Evolutionary conservation across 2,797 vertebrate species (phyloP).

Genomic region (Galagoides demidoff): DNA sequence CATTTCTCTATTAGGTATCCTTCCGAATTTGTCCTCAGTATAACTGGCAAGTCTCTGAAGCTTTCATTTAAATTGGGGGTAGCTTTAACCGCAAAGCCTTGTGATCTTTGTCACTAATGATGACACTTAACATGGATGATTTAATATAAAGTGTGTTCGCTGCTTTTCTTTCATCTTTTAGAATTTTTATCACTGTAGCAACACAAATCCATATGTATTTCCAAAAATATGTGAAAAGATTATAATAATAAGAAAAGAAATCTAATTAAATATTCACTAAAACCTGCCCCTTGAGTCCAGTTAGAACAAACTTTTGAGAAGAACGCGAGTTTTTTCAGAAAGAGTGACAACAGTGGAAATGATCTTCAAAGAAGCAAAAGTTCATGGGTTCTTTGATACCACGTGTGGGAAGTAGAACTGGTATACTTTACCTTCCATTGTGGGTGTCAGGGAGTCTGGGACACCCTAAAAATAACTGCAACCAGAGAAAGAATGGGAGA

Average conservation of each 20-base stretch:
- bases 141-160: background rate
- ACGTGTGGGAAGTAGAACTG: slow-evolving; percentile 41
- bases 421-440: slow-evolving; percentile 45
- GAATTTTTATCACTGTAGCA: slow-evolving; percentile 20
- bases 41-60: background rate
- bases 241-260: slow-evolving; percentile 15
- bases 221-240: background rate
- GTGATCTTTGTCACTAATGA: background rate
- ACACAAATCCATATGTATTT: background rate
- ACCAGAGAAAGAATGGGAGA: slow-evolving; percentile 69
- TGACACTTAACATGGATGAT: background rate
- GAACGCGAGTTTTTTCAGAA: slow-evolving; percentile 12
- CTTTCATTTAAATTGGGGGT: slow-evolving; percentile 7
- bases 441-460: slow-evolving; percentile 72
- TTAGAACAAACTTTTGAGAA: slow-evolving; percentile 23
- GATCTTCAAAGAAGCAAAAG: slow-evolving; percentile 32
- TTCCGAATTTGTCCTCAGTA: background rate
- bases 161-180: background rate
- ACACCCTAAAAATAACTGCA: slow-evolving; percentile 79
- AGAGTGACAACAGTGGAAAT: background rate
- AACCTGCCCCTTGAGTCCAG: background rate
- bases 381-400: slow-evolving; percentile 22
- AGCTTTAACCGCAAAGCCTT: background rate
- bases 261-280: background rate
- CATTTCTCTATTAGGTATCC: background rate